Base-by-base conservation (phyloP, 92 coral and sea anemone species). In the Scolanthus callimorphus region DNA sequence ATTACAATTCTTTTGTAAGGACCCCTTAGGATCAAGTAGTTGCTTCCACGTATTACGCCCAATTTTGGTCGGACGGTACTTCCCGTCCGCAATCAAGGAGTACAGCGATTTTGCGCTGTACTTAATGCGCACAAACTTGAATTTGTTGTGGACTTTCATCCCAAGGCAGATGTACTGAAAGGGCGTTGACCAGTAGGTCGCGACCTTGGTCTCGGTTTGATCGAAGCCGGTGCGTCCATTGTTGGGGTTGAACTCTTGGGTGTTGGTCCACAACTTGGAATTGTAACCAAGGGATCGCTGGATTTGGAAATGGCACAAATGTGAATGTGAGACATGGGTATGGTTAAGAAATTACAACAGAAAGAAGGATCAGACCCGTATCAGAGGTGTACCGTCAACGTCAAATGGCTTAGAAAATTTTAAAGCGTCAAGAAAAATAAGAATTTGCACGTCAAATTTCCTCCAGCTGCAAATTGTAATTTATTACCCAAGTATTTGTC, bases 51-150 rank as follows among this genome's bases (percentile, higher is more conserved):
- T 30, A 30, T 57, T 30, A 17, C 74, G 65, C 24, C 81, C 81
- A 34, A 28, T 39, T 4, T 27, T 56, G 11, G 72, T 55, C 17
- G 37, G 17, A 25, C 62, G 51, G 51, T 57, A 74, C 31, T 46
- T 74, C 0, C 81, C 81, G 37, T 74, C 81, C 0, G 81, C 74
- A 20, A 74, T 74, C 24, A 74, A 59, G 22, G 71, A 61, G 26
- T 22, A 65, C 60, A 74, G 74, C 43, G 81, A 74, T 11, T 41
- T 65, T 27, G 67, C 73, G 22, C 37, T 21, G 58, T 57, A 56
- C 12, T 15, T 20, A 21, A 74, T 26, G 48, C 71, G 73, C 46
- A 74, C 38, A 19, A 74, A 74, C 23, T 50, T 56, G 3, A 64
- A 20, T 12, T 45, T 21, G 46, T 34, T 21, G n/a, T 27, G 8